phyloP scores from a whole-genome alignment of 2,113 vertebrate genomes.

The Takifugu flavidus region DNA sequence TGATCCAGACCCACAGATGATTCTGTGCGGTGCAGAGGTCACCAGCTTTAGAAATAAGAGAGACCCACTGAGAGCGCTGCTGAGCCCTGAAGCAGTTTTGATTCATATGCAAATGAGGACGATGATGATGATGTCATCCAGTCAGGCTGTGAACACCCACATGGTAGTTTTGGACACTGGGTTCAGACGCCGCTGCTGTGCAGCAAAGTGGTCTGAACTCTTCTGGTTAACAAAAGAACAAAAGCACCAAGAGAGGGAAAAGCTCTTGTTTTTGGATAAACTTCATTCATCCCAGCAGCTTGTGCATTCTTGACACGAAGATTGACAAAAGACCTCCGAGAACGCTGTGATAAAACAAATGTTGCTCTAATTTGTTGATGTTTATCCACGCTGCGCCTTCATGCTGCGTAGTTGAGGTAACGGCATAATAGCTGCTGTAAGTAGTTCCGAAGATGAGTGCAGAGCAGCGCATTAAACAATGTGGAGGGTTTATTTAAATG shows the following conservation, averaged over 20 bases:
- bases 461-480: conserved; percentile 28
- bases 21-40: conserved; percentile 29
- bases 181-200: conserved; percentile 5
- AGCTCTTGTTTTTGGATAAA: too few relatives aligned
- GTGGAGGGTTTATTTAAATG: conserved; percentile 36
- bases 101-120: conserved; percentile 60
- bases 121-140: conserved; percentile 47
- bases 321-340: conserved; percentile 4
- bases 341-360: background rate
- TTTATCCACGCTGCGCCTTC: conserved; percentile 14
- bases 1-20: too few relatives aligned
- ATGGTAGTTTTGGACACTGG: conserved; percentile 42
- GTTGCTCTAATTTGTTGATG: conserved; percentile 14
- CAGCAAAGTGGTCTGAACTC: too few relatives aligned
- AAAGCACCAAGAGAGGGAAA: too few relatives aligned
- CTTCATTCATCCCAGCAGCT: conserved; percentile 10
- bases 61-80: conserved; percentile 21
- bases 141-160: conserved; percentile 39
- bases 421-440: conserved; percentile 36
- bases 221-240: too few relatives aligned
- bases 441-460: conserved; percentile 25
- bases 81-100: conserved; percentile 58
- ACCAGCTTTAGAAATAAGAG: conserved; percentile 33
- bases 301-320: conserved; percentile 16
- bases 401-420: conserved; percentile 20